Percentiles rank a stretch among this genome's conserved stretches.
These are phyloP conservation scores for Probaryconus sp. DNA, from an alignment of 1,140 invertebrate species.

Conservation along the genomic window DNA sequence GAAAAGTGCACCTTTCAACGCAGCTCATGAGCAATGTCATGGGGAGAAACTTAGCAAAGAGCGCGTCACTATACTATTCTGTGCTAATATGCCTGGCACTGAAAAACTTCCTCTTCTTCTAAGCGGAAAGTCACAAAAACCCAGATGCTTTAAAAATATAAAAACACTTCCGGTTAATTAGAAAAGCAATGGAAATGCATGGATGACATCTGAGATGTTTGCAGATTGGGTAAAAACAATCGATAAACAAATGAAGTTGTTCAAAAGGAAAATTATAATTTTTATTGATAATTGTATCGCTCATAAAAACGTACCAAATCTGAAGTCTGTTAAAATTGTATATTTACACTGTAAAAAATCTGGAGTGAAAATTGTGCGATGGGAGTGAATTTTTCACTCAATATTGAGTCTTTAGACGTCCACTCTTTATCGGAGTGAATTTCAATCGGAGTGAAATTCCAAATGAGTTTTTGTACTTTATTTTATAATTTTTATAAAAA, in stretches of 20 bases:
- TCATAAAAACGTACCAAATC: conserved; percentile 63
- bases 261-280: conserved; percentile 74
- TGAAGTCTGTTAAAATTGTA: conserved; percentile 69
- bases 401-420: too few species aligned
- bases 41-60: conserved; percentile 18
- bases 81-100: conserved; percentile 12
- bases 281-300: conserved; percentile 79
- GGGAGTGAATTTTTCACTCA: too few species aligned
- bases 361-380: too few species aligned
- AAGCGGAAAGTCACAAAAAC: conserved; percentile 9
- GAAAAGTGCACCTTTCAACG: too few species aligned
- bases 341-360: too few species aligned
- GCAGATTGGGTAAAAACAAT: conserved; percentile 67
- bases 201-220: conserved; percentile 66
- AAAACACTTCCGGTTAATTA: neutral
- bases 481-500: too few species aligned
- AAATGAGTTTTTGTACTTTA: too few species aligned
- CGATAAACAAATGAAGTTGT: conserved; percentile 62
- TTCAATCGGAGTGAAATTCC: too few species aligned
- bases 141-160: conserved; percentile 1
- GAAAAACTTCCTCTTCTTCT: conserved; percentile 6
- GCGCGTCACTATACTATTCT: conserved; percentile 26
- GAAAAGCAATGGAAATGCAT: conserved; percentile 38
- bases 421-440: too few species aligned
- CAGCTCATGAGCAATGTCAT: too few species aligned